These are phyloP conservation scores for Dasypogon diadema DNA, from an alignment of 2,888 invertebrate genomes.

Conservation along the genomic window DNA sequence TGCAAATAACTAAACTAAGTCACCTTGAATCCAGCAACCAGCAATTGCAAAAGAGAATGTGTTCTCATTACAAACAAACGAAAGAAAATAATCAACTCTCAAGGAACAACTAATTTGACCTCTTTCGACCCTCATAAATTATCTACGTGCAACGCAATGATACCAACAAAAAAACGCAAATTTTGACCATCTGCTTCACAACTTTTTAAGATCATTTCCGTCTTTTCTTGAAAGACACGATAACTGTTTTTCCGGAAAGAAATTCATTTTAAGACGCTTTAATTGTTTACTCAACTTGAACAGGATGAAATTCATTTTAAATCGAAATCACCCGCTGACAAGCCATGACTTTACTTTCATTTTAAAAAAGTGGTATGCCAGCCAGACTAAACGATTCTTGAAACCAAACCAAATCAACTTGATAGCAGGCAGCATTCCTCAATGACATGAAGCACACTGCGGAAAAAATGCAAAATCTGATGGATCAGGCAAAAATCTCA, in stretches of 20 bases:
- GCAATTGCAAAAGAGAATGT: too few relatives aligned
- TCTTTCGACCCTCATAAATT: too few relatives aligned
- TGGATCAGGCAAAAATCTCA: background rate
- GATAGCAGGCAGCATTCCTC: background rate
- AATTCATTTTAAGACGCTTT: background rate
- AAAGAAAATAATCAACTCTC: too few relatives aligned
- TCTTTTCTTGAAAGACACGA: background rate
- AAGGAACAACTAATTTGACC: too few relatives aligned
- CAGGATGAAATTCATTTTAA: background rate
- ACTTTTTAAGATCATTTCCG: too few relatives aligned
- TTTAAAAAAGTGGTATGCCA: background rate
- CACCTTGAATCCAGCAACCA: too few relatives aligned
- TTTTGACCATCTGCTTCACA: too few relatives aligned
- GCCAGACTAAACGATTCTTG: background rate
- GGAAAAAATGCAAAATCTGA: background rate
- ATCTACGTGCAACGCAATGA: too few relatives aligned
- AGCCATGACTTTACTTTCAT: background rate
- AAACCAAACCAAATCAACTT: background rate
- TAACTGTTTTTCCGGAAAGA: background rate
- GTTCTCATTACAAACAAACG: too few relatives aligned
- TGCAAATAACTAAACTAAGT: too few relatives aligned
- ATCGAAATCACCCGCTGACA: background rate
- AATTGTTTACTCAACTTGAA: slow-evolving; percentile 3
- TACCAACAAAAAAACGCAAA: too few relatives aligned
- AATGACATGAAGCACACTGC: background rate